Evolutionary conservation across 2,888 invertebrate species (phyloP), one percentile per base, ranked within the genome.

Genomic region (Drosophila austrosaltans): DNA sequence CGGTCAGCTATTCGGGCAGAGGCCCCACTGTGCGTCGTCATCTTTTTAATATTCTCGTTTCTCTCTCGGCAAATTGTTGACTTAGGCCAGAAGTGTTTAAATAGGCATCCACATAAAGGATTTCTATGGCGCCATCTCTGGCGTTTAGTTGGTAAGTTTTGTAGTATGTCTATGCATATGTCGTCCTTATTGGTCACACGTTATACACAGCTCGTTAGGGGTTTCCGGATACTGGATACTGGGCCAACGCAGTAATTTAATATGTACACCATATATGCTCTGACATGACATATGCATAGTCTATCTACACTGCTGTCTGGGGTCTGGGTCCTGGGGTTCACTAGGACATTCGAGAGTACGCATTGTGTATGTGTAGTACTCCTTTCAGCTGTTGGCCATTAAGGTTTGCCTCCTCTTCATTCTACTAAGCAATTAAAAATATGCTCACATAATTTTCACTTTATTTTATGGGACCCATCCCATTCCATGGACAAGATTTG

Each of bases 11-110:
- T n/a, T n/a, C n/a, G n/a, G n/a, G n/a, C n/a, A n/a, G n/a, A n/a
- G n/a, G n/a, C n/a, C n/a, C n/a, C n/a, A n/a, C n/a, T n/a, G n/a
- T n/a, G n/a, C 57, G 75, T 69, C 73, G 59, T 67, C 82, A 71
- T 84, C 82, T 81, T 75, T 87, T 87, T 77, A 82, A 87, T 75
- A 83, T 87, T 85, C 85, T 69, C 66, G 74, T 70, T 72, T 72
- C 65, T 63, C 54, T n/a, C 48, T 28, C 44, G 32, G 8, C 57
- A 53, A 53, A 75, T 69, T 89, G 88, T 89, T 89, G 86, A 78
- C 70, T 80, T 77, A 82, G 86, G 68, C 53, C 22, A 12, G 40
- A 32, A 69, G 72, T 72, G 76, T 73, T 77, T 58, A 77, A 68
- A 76, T 72, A 77, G 71, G 71, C 36, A 60, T 53, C 59, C 30